These are phyloP conservation scores for Synanthedon formicaeformis DNA, from an alignment of 2,888 invertebrate species.

Conservation along the genomic window DNA sequence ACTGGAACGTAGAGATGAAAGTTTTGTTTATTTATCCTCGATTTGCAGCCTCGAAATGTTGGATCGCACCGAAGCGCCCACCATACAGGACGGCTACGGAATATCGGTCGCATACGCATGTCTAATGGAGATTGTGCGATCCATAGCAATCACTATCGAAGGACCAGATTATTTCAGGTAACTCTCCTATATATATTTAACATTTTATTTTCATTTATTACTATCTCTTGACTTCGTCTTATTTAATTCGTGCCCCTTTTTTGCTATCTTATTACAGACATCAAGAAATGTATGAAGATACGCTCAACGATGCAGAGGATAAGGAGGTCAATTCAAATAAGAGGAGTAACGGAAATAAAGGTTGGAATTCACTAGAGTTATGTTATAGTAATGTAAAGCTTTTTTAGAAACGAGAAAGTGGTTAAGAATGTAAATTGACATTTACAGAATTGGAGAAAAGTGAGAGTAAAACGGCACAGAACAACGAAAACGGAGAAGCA, in stretches of 20 bases:
- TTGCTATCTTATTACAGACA: constrained; percentile 23
- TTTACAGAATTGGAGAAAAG: constrained; percentile 7
- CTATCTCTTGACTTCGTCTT: too few relatives aligned
- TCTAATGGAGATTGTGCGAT: constrained; percentile 90
- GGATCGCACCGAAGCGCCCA: constrained; percentile 94
- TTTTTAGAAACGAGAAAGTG: not conserved
- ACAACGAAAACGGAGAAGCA: constrained; percentile 37
- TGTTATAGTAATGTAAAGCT: too few relatives aligned
- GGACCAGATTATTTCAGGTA: constrained; percentile 67
- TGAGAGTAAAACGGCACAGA: constrained; percentile 18
- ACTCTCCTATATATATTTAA: not conserved
- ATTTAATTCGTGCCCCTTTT: too few relatives aligned
- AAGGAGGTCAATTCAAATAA: constrained; percentile 52
- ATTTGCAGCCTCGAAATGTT: constrained; percentile 88
- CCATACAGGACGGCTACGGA: constrained; percentile 96
- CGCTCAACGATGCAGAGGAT: constrained; percentile 43
- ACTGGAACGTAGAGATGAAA: too few relatives aligned
- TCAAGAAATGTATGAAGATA: constrained; percentile 54
- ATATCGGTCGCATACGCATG: constrained; percentile 96
- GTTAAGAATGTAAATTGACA: not conserved
- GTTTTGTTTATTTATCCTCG: too few relatives aligned
- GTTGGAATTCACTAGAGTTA: constrained; percentile 12
- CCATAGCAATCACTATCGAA: constrained; percentile 80
- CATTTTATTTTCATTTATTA: too few relatives aligned
- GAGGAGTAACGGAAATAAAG: constrained; percentile 32